Base-by-base conservation (phyloP, 2,797 vertebrate genomes). In the Euphonia xanthogaster region DNA sequence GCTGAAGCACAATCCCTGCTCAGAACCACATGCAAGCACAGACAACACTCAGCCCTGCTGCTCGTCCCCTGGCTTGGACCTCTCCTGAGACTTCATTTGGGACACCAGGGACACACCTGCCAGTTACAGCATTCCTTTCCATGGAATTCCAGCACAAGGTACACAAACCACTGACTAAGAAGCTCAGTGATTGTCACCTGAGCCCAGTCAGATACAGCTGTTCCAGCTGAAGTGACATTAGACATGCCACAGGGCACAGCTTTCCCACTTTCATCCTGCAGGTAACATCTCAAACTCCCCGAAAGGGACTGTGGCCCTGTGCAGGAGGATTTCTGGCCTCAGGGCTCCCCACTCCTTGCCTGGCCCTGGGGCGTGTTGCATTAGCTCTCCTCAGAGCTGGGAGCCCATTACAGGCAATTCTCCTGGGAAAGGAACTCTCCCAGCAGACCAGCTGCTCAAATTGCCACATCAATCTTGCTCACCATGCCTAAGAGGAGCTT, bases 351-450 rank as follows among this genome's bases (percentile, higher is more conserved):
- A 28, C 48, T 45, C 45, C 53, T 2, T 3, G 9, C 60, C 63
- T 2, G 0, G 14, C 62, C 42, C 55, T 6, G 0, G 0, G 8
- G 21, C 0, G 0, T 5, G 76, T 21, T 57, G n/a, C 79, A 68
- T 61, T 21, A 88, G 53, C 65, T 54, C 76, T 71, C 3, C 76
- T n/a, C 57, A 6, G 68, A 40, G 72, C 63, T 12, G 44, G 55
- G 8, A 80, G 70, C 40, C 24, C 21, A 53, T 84, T 60, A 80
- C 4, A 55, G 9, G 11, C 73, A 44, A 47, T 67, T 40, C 93
- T 55, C 57, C 11, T 0, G 15, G 55, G 91, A 84, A 63, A 74
- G 75, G 45, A 90, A 24, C 37, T 11, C 68, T 88, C 83, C 76
- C 53, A 12, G 76, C 61, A 90, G 79, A 62, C 31, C 23, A 5